Conservation (phyloP, 1,140 invertebrate species). For the Drosophila pectinifera region DNA sequence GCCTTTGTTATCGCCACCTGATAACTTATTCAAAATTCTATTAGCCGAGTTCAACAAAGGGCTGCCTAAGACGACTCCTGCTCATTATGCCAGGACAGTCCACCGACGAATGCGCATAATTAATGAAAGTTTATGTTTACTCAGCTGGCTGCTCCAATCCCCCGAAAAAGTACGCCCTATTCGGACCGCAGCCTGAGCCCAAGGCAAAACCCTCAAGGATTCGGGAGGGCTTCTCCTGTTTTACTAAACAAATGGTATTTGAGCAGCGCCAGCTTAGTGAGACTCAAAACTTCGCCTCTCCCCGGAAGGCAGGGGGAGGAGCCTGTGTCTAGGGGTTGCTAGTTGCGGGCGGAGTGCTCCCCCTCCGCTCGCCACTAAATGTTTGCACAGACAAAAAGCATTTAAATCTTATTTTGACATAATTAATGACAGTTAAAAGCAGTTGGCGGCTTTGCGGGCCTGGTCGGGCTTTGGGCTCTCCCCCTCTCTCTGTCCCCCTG, state of each 20-base stretch:
- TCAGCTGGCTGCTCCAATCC: constrained; percentile 45
- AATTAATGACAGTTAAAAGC: constrained; percentile 84
- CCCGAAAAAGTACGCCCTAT: background rate
- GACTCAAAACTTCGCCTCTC: constrained; percentile 54
- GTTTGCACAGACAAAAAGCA: constrained; percentile 81
- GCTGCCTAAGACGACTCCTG: constrained; percentile 26
- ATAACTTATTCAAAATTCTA: constrained; percentile 69
- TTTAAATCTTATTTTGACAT: constrained; percentile 84
- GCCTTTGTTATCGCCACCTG: constrained; percentile 28
- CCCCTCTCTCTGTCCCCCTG: too few relatives aligned
- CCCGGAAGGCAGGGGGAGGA: background rate
- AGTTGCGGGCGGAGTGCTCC: background rate
- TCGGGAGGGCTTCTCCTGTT: constrained; percentile 47
- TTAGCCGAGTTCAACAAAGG: constrained; percentile 36
- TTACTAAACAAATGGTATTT: constrained; percentile 73
- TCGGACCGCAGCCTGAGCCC: constrained; percentile 6
- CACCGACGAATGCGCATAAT: constrained; percentile 65
- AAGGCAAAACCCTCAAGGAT: constrained; percentile 45
- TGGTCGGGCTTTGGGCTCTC: constrained; percentile 24
- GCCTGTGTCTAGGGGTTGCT: constrained; percentile 20
- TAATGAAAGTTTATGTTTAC: constrained; percentile 67
- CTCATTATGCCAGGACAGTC: constrained; percentile 43
- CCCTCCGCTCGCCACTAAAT: constrained; percentile 23
- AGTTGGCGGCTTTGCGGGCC: constrained; percentile 73
- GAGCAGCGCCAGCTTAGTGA: constrained; percentile 62